A percentile compares a stretch with the other conserved stretches of the same genome.
Evolutionary conservation across 2,113 vertebrate species (phyloP).

Genomic region (Scytalopus superciliaris): DNA sequence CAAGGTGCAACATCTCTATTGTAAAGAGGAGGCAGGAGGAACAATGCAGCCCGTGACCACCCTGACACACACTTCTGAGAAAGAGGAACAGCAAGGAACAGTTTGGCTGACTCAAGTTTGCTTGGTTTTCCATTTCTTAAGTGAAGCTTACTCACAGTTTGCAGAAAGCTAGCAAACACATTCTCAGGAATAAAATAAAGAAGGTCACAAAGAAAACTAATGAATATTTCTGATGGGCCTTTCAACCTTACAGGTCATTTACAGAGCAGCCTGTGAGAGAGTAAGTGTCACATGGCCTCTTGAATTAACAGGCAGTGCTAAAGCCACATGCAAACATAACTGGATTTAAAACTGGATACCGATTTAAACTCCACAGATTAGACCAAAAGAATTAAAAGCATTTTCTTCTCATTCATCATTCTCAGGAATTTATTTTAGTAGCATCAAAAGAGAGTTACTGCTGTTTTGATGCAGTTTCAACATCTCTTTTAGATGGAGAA

Average conservation of each 20-base stretch:
- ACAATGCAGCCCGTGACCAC: neutral
- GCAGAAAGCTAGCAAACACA: neutral
- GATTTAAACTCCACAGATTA: neutral
- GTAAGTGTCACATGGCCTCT: neutral
- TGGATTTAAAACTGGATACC: neutral
- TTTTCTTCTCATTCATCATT: neutral
- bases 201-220: neutral
- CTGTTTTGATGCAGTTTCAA: neutral
- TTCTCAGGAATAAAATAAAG: neutral
- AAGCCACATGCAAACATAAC: conserved; percentile 8
- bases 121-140: neutral
- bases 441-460: neutral
- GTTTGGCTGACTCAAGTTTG: neutral
- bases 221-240: neutral
- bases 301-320: neutral
- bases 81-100: neutral
- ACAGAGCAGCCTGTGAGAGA: neutral
- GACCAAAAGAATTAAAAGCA: neutral
- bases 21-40: neutral
- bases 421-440: neutral
- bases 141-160: neutral
- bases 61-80: neutral
- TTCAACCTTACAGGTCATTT: neutral
- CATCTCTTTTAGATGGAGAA: neutral
- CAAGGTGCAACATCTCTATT: neutral